Evolutionary conservation across 1,140 invertebrate genomes (phyloP), one percentile per base, ranked within the genome.

Genomic region (Drosophila jambulina): DNA sequence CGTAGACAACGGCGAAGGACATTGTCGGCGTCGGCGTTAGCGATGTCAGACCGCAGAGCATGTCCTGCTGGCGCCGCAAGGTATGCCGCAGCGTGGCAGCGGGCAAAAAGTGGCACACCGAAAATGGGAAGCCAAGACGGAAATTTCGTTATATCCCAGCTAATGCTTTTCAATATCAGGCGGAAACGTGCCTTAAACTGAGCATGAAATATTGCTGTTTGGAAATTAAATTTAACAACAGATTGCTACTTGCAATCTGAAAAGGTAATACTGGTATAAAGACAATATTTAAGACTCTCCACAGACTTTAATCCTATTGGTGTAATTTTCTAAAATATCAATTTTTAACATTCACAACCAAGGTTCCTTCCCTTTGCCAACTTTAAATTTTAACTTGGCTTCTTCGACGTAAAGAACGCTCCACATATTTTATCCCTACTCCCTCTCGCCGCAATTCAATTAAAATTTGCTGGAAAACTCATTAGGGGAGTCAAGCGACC

Each of bases 401-500:
- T 25, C 13, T 58, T 58, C 5, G 15, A 21, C 6, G 15, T 59
- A 7, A 63, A 21, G 27, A 63, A 36, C 21, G 40, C 42, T 53
- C 6, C 29, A 27, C 67, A 67, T 53, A 56, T 23, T 56, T 45
- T 36, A 25, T 21, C 38, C 67, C 48, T 21, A 23, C 21, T 43
- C 21, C 32, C 3, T 4, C 12, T 8, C 32, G 25, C 67, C 67
- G 62, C 67, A 70, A 84, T 84, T 84, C 70, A 84, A 84, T 84
- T 84, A 84, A 80, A 82, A 84, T 83, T 80, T 58, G 46, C 51
- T 45, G 25, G 51, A 45, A 69, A 87, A 75, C 62, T 88, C 84
- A 80, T 88, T 87, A 83, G 49, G 64, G 60, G 70, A 71, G 49
- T 78, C 80, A 78, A 88, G 68, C 84, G 76, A 79, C 77, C 85